Evolutionary conservation across 2,113 vertebrate species (phyloP).

Genomic region (Ptilonorhynchus violaceus): DNA sequence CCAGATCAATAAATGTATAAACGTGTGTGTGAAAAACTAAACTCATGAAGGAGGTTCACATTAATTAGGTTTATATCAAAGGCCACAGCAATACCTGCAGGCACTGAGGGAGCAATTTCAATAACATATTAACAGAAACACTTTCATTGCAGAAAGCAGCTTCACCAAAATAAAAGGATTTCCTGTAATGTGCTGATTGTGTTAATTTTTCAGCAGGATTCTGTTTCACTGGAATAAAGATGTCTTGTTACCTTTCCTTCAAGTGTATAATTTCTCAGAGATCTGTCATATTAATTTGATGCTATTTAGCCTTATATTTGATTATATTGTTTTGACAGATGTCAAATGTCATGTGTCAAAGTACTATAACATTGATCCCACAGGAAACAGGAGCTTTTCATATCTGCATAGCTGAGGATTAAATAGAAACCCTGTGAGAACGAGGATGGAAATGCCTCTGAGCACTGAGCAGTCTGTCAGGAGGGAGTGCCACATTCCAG

Average conservation of each 20-base stretch:
- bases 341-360: not conserved
- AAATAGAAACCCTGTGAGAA: not conserved
- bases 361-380: not conserved
- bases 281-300: not conserved
- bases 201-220: not conserved
- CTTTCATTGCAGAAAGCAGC: not conserved
- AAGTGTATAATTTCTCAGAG: not conserved
- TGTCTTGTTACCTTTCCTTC: not conserved
- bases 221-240: not conserved
- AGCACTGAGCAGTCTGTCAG: not conserved
- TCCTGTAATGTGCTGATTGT: not conserved
- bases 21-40: not conserved
- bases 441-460: not conserved
- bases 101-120: not conserved
- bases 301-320: not conserved
- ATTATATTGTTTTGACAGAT: not conserved
- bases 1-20: not conserved
- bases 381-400: not conserved
- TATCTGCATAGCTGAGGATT: not conserved
- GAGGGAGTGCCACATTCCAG: not conserved
- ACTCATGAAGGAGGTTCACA: not conserved
- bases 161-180: not conserved
- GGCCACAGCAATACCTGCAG: not conserved
- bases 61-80: not conserved
- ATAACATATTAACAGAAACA: rapidly evolving